Evolutionary conservation across 2,888 invertebrate genomes (phyloP), one percentile per base, ranked within the genome.

Genomic region (Machimus rusticus): DNA sequence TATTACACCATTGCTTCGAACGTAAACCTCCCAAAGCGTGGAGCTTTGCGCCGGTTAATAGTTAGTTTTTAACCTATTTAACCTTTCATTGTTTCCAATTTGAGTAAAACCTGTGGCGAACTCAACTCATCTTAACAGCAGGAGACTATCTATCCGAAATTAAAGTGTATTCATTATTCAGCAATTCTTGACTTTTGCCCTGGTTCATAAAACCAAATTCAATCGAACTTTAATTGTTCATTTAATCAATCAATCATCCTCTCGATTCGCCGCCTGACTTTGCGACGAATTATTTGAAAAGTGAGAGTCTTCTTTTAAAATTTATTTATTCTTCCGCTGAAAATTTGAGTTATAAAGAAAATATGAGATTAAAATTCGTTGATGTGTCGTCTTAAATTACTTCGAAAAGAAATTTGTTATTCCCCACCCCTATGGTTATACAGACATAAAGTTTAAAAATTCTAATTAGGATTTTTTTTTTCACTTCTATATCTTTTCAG

Each of bases 401-500:
- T 51, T 51, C n/a, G n/a, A 19, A 51, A 16, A 1, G n/a, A 19
- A 51, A 1, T 39, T 39, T 12, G 12, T 39, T 74, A 74, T 12
- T 5, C 39, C 76, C 77, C 43, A 39, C 1, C 8, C 43, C 8
- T 23, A 43, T 43, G 77, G 77, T n/a, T 51, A 31, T 43, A 16
- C 34, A 28, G 0, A 16, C n/a, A 79, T 51, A 0, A 19, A 51
- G 2, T 3, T 79, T 31, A 51, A 55, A 79, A 46, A 51, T 14
- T 79, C 79, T 79, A 79, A 79, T 55, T 46, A 51, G 51, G 51
- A n/a, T 31, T 79, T 79, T 79, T 79, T 2, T 79, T n/a, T 51
- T 19, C 28, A 51, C n/a, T 79, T 79, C 19, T 55, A 5, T 79
- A n/a, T 79, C 55, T 82, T 82, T 82, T 82, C 82, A 82, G 66